These are phyloP conservation scores for Muntiacus muntjak DNA, from an alignment of 2,113 vertebrate species.

Conservation along the genomic window DNA sequence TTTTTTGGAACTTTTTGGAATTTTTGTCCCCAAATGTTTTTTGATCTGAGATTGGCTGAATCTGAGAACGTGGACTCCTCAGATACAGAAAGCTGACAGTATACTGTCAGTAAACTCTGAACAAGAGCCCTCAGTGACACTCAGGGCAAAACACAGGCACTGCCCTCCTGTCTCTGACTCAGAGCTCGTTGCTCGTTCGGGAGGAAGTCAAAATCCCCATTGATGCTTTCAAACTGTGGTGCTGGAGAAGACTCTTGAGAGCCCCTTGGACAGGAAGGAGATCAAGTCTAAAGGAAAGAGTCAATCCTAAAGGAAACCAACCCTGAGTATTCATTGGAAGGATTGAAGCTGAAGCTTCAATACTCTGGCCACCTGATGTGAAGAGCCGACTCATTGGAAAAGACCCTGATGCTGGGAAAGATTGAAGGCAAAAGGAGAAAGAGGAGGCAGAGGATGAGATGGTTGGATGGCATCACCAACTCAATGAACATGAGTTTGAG, in stretches of 20 bases:
- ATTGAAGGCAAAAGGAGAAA: not conserved
- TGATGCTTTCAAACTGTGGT: not conserved
- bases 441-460: not conserved
- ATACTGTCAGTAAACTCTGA: not conserved
- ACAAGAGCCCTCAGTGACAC: not conserved
- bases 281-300: not conserved
- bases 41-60: not conserved
- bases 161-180: not conserved
- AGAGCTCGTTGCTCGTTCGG: not conserved
- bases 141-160: accelerated
- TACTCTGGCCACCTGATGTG: not conserved
- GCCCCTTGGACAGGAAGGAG: not conserved
- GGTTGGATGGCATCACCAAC: not conserved
- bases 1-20: not conserved
- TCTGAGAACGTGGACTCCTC: not conserved
- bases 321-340: not conserved
- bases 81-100: not conserved
- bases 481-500: not conserved
- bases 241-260: not conserved
- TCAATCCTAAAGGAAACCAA: not conserved
- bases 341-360: not conserved
- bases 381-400: not conserved
- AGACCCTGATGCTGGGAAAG: not conserved
- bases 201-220: not conserved
- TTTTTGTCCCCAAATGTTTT: not conserved